Evolutionary conservation across 2,888 invertebrate genomes (phyloP), one percentile per base, ranked within the genome.

Genomic region (Microctonus hyperodae): DNA sequence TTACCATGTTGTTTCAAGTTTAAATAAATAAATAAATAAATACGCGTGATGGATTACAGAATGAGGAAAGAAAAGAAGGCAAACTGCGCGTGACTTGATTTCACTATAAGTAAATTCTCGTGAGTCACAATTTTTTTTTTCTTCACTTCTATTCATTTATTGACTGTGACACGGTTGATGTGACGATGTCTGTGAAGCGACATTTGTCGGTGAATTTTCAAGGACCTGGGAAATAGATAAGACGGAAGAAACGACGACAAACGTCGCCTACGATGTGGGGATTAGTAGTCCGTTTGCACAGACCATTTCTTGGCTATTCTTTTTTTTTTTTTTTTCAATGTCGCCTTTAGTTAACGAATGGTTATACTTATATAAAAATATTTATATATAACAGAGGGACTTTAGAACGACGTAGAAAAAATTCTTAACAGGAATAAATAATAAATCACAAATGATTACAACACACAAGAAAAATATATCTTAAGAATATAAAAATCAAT

Each of bases 251-350:
- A 5, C 44, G 23, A 25, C 35, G 23, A 66, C 55, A 25, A 58
- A 33, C n/a, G 40, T 23, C 23, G 62, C 62, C 11, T 62, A 37
- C 51, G 62, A 53, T 53, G 53, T 35, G 6, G 11, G 50, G 62
- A 67, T 67, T 67, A 67, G 67, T 67, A 63, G 61, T 62, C 61
- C 11, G 28, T 16, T 51, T 55, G 60, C 62, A 23, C n/a, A 23
- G 11, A 23, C 51, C 9, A 33, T 51, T 61, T 50, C 53, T 37
- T 62, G 33, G 7, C 53, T n/a, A 28, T 62, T 31, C 28, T 44
- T 48, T 40, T 23, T 56, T 57, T 37, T 57, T 37, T 40, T 23
- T 57, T 28, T n/a, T 16, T 16, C 33, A 33, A 5, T 31, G 31
- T 33, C 20, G 10, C 55, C 16, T 31, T 20, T 44, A 4, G 3